Percentiles rank a stretch among this genome's conserved stretches.
Conservation (phyloP, 2,888 invertebrate genomes). For the Linyphia triangularis region DNA sequence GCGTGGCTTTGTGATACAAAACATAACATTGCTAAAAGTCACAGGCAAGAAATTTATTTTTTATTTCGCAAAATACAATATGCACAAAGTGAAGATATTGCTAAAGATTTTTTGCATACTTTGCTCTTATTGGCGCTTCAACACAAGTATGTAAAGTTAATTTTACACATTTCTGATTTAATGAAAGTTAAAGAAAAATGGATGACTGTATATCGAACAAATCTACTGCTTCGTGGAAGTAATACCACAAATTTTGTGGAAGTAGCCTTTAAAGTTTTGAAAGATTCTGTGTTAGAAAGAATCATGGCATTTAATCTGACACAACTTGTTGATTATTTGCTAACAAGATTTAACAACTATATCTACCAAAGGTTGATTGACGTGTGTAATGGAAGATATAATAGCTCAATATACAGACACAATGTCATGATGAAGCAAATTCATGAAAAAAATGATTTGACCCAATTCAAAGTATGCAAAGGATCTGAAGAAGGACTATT, state of each 20-base stretch:
- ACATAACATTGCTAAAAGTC: not conserved
- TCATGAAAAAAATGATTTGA: not conserved
- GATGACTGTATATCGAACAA: not conserved
- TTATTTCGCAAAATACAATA: not conserved
- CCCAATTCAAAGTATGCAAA: not conserved
- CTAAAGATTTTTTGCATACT: not conserved
- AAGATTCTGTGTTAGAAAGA: conserved; percentile 7
- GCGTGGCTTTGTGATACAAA: not conserved
- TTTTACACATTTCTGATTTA: not conserved
- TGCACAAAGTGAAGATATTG: not conserved
- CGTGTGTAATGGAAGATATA: not conserved
- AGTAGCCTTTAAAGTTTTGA: not conserved
- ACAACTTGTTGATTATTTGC: not conserved
- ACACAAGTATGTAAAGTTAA: not conserved
- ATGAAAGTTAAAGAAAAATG: conserved; percentile 5
- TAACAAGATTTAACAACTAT: not conserved
- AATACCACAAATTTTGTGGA: not conserved
- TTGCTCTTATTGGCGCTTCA: not conserved
- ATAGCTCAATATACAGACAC: not conserved
- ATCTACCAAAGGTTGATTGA: not conserved
- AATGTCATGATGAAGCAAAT: not conserved
- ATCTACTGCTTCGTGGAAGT: not conserved
- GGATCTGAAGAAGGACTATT: not conserved
- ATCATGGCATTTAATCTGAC: not conserved
- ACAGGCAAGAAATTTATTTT: not conserved